Evolutionary conservation across 2,113 vertebrate species (phyloP), one percentile per base, ranked within the genome.

Genomic region (Austrofundulus limnaeus): DNA sequence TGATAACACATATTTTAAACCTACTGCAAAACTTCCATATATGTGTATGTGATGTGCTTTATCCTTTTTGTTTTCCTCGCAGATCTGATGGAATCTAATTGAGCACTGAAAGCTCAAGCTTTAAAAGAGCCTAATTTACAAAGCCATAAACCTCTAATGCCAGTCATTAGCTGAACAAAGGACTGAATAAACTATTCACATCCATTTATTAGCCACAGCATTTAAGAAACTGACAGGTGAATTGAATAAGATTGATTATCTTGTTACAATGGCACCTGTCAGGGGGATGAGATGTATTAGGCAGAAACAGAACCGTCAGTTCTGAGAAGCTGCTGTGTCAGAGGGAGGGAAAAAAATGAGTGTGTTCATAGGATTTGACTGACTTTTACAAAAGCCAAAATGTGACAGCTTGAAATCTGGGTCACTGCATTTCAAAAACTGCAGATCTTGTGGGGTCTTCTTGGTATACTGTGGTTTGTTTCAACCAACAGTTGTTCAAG

Each of bases 211-310:
- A 61, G n/a, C 4, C 4, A 37, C 45, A 48, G 23, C 9, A 37
- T 38, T 37, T 38, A 61, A 61, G 38, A 16, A 8, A 14, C 43
- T 38, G 28, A 61, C 43, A 47, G 28, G 58, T 48, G 19, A 37
- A 23, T 10, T 48, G 20, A 48, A 38, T 4, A 61, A 61, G 28
- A 38, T 61, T 48, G 45, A 61, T 48, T 21, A 23, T 48, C 31
- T 38, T 21, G n/a, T 38, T 48, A 37, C 28, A 21, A 16, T 20
- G 43, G 13, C 28, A 37, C 45, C 31, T 47, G 43, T 23, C 19
- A 48, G 31, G 43, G 31, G 25, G 25, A 47, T 47, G 43, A 16
- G 58, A 60, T 47, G 20, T 37, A 60, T 47, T 47, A 60, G 28
- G 28, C 14, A 11, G 45, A 13, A 47, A 9, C 17, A 37, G 12